Evolutionary conservation across 2,797 vertebrate species (phyloP), one percentile per base, ranked within the genome.

Genomic region (Bryconaethiops microstoma): DNA sequence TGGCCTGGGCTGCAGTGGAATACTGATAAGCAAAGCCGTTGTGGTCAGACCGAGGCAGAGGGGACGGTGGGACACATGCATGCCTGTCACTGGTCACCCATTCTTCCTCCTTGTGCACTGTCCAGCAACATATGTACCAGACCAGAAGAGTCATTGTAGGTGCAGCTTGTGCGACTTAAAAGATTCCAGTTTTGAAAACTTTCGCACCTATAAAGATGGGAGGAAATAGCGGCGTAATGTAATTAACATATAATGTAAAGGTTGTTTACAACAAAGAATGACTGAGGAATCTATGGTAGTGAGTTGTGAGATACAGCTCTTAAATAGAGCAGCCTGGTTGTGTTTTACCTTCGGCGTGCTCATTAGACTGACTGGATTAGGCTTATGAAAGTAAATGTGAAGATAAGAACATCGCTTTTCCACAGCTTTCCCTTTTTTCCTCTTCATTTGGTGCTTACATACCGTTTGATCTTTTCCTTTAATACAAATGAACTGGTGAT

Each of bases 391-490:
- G 81, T 55, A 82, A 86, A 86, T 76, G 71, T 14, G 1, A 21
- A 85, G 83, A 86, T 86, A 84, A 83, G 77, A 82, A 64, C 67
- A 76, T 69, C 39, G 70, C 73, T 74, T 80, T 83, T 54, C 81
- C 65, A 69, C 73, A 78, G 75, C 40, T 72, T 78, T 19, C 17
- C 42, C 10, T 13, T 17, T 50, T 29, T n/a, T 29, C 2, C 5
- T 1, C 80, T 50, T 70, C 54, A 67, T 84, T 69, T 80, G 39
- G 8, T 74, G 67, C 83, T 86, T 75, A 78, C 71, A 80, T 78
- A 48, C 60, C 71, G 76, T 85, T 91, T 88, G 88, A 91, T 87
- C 79, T 77, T 79, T 84, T 88, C 80, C 82, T 80, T 78, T 81
- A 82, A 85, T 69, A 77, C 75, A 86, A 81, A 85, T 85, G 81